Base-by-base conservation (phyloP, 2,113 vertebrate genomes). In the Limanda limanda region DNA sequence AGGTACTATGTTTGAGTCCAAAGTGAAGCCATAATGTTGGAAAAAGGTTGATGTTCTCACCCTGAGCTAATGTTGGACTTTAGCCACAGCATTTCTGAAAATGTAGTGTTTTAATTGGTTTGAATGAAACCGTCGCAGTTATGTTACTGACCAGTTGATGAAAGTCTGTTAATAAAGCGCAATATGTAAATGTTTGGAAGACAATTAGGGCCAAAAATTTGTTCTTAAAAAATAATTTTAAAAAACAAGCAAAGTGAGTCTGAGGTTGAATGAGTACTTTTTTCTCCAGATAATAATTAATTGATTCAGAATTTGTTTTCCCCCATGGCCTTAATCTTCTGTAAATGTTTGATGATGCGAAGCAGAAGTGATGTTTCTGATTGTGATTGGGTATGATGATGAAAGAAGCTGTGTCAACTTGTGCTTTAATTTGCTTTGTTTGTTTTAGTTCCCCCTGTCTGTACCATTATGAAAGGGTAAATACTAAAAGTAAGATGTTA, bases 11-110 rank as follows among this genome's bases (percentile, higher is more conserved):
- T 61, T 27, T 52, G 37, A 67, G 24, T 74, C 76, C 55, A 56
- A 48, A 73, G 64, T 14, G 35, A 86, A 87, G 87, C 86, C 85
- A 81, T 81, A 74, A 59, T 24, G 68, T 78, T 45, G 18, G 51
- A 23, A 27, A 68, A 35, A 37, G 27, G 56, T 35, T 52, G 42
- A 69, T 11, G 35, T 70, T 47, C 25, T 63, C 55, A 10, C 64
- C 56, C 45, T 52, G 31, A 75, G 31, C 10, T 59, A 4, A 55
- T 25, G 20, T 71, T 27, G 15, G 48, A 78, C 20, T 68, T 15
- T 42, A 47, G 64, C 63, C 55, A 25, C 72, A 27, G 48, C 61
- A 56, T 71, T 82, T 68, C 31, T 68, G 21, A 74, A 47, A 11
- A 48, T 42, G 48, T 76, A 52, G 52, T 31, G 67, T 68, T 80